phyloP scores from a whole-genome alignment of 2,113 vertebrate genomes.

The Anseranas semipalmata region DNA sequence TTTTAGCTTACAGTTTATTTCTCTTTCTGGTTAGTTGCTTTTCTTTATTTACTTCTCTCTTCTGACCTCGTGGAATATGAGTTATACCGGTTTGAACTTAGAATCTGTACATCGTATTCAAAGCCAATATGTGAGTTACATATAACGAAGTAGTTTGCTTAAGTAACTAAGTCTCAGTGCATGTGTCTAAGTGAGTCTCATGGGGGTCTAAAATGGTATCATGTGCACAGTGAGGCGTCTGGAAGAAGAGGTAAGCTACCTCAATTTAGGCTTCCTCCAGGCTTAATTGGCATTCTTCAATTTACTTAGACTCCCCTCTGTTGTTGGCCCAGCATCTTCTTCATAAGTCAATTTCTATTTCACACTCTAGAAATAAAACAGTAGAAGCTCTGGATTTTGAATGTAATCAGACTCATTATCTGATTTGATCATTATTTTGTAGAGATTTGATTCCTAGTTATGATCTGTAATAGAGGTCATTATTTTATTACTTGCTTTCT shows the following conservation, averaged over 20 bases:
- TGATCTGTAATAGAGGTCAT: conserved; percentile 77
- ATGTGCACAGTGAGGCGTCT: neutral
- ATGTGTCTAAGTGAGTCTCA: neutral
- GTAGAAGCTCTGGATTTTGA: conserved; percentile 65
- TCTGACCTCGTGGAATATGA: neutral
- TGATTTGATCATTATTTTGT: conserved; percentile 79
- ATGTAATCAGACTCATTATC: conserved; percentile 81
- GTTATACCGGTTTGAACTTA: neutral
- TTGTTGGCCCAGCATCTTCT: conserved; percentile 58
- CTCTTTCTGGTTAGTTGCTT: neutral
- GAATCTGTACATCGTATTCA: neutral
- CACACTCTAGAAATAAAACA: conserved; percentile 71
- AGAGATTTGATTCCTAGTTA: conserved; percentile 77
- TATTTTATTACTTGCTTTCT: conserved; percentile 77
- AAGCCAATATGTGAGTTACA: neutral
- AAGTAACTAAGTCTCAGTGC: neutral
- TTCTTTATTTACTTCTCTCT: neutral
- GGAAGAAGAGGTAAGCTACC: conserved; percentile 13
- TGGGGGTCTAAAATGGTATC: neutral
- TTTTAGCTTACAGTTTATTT: neutral
- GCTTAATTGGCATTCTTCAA: conserved; percentile 41
- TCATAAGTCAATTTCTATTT: conserved; percentile 67
- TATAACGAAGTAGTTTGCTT: neutral
- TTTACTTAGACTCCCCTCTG: conserved; percentile 9
- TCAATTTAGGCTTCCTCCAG: conserved; percentile 33